phyloP scores from a whole-genome alignment of 1,140 invertebrate genomes.

The Dufourea novaeangliae region DNA sequence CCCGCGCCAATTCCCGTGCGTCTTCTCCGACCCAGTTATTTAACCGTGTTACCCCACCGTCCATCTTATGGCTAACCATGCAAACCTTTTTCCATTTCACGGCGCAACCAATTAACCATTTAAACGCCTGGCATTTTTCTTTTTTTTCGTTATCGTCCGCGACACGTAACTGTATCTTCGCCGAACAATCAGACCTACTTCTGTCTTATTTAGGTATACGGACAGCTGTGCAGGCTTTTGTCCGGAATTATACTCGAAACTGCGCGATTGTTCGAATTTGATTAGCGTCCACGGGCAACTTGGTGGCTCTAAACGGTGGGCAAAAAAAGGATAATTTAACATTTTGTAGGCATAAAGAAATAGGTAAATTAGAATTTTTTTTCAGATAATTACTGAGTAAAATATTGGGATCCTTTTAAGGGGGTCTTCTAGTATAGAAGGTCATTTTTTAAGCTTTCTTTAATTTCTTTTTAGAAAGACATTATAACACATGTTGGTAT shows the following conservation, averaged over 20 bases:
- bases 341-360: no score
- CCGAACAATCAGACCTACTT: background rate
- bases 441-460: no score
- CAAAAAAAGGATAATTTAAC: no score
- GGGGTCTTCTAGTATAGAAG: no score
- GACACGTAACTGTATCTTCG: background rate
- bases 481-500: no score
- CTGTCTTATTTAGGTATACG: background rate
- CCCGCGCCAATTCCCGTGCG: no score
- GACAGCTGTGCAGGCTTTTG: background rate
- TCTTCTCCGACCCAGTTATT: slow-evolving; percentile 29
- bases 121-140: slow-evolving; percentile 20
- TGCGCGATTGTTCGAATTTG: background rate
- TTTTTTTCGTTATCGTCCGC: background rate
- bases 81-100: slow-evolving; percentile 18
- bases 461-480: no score
- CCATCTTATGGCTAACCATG: background rate
- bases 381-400: no score
- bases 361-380: no score
- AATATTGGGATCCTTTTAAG: no score
- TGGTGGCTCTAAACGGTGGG: no score
- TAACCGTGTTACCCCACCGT: slow-evolving; percentile 33
- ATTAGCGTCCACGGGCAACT: background rate
- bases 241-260: no score
- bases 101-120: slow-evolving; percentile 27